Percentiles rank a stretch among this genome's conserved stretches.
Evolutionary conservation across 1,140 invertebrate genomes (phyloP).

Genomic region (Neodiprion pinetum): DNA sequence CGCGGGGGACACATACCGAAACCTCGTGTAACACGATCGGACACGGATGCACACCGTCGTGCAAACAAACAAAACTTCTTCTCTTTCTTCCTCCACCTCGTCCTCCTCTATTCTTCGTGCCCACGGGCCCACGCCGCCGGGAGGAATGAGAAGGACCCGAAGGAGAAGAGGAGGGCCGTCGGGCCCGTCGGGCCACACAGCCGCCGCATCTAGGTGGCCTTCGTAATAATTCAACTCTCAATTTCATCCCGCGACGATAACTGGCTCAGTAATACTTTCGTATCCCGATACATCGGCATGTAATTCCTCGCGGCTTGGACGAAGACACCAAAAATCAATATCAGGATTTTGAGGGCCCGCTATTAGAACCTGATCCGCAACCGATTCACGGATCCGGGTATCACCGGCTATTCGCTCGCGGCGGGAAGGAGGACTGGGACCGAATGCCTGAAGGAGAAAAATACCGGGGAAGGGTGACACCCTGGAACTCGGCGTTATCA

Average conservation of each 20-base stretch:
- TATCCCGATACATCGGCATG: too few relatives aligned
- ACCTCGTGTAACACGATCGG: constrained; percentile 51
- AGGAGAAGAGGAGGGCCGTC: background rate
- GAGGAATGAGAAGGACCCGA: background rate
- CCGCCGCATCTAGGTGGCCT: constrained; percentile 26
- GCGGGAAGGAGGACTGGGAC: too few relatives aligned
- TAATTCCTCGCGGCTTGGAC: too few relatives aligned
- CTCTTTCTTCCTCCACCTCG: constrained; percentile 13
- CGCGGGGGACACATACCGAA: constrained; percentile 46
- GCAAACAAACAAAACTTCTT: constrained; percentile 46
- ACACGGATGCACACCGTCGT: constrained; percentile 48
- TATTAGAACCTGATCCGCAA: too few relatives aligned
- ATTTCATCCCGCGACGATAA: constrained; percentile 24
- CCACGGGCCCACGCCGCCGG: background rate
- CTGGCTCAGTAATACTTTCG: too few relatives aligned
- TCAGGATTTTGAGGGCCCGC: too few relatives aligned
- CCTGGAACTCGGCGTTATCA: constrained; percentile 33
- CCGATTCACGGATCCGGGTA: too few relatives aligned
- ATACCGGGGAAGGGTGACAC: background rate
- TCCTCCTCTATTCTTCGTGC: background rate
- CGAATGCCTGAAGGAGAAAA: too few relatives aligned
- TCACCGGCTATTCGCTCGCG: too few relatives aligned
- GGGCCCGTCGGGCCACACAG: background rate
- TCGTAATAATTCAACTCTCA: constrained; percentile 38
- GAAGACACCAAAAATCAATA: too few relatives aligned